Evolutionary conservation across 1,140 invertebrate species (phyloP), one percentile per base, ranked within the genome.

Genomic region (Zaprionus africanus): DNA sequence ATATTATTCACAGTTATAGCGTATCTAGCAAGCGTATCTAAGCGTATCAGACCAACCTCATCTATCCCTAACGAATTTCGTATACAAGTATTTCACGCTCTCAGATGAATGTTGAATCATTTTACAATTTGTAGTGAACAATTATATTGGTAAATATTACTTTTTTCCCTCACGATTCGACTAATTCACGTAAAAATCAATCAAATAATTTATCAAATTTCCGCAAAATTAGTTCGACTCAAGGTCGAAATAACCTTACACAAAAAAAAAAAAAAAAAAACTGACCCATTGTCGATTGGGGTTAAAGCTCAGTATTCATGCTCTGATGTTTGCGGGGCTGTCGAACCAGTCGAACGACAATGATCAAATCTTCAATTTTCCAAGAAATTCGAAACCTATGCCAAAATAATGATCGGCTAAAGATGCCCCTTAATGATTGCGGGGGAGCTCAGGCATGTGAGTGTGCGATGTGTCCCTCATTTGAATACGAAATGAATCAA

Each of bases 131-230:
- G 15, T n/a, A 6, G 12, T 5, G 17, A 22, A 19, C 17, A 22
- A 49, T 11, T 4, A 11, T 11, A 22, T 11, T 22, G 17, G n/a
- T 22, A 4, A 17, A 4, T 49, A 0, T 11, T 2, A 49, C 3
- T 49, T 11, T n/a, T 28, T 24, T 54, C 24, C 1, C 15, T 28
- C n/a, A n/a, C n/a, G 38, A 41, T 41, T n/a, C 41, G n/a, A 46
- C 4, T 7, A 17, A 46, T 2, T 56, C 4, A 13, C 26, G 15
- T 3, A 11, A 56, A 56, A 49, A 59, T 67, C 28, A 49, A 59
- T 67, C 28, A 19, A 67, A 7, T 19, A 28, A 60, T 49, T n/a
- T 59, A 34, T 26, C 9, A 36, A 67, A 56, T 26, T 28, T 56
- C 2, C 11, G n/a, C 53, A 34, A 46, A 67, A 49, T 12, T 34